Base-by-base conservation (phyloP, 1,140 invertebrate species). In the Drosophila pruinosa region DNA sequence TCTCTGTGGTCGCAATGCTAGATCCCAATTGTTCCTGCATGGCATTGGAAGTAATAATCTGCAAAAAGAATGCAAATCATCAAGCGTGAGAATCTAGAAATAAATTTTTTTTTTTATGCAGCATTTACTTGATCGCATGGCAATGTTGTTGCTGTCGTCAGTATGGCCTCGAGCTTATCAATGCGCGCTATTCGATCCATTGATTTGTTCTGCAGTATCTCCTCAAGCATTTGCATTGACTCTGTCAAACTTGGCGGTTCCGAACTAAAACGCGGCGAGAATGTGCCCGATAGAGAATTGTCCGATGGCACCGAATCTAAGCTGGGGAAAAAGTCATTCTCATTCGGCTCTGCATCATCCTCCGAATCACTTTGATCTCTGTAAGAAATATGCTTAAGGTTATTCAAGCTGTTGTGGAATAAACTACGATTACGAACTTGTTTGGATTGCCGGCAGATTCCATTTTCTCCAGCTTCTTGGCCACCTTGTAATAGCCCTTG, bases 401-500 rank as follows among this genome's bases (percentile, higher is more conserved):
- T 34, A 7, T 24, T 26, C 0, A 22, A 3, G 2, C 3, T 17
- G 8, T 53, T 14, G 0, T 17, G 6, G 4, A 24, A 12, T 22
- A 67, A 12, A 3, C 54, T 8, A 14, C 0, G 65, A 21, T 68
- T 54, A 65, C 19, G 43, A 89, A 93, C 90, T 91, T 94, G 70
- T 95, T 95, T 76, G 95, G 95, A 68, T 91, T 89, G 48, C 85
- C 19, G 93, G 94, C 80, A 93, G 93, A 96, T 92, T 97, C 96
- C 53, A 98, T 92, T 91, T 98, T 97, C 89, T 98, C 97, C 41
- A 98, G 91, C 91, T 98, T 98, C 76, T 96, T 96, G 0, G 97
- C 97, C 45, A 98, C 97, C 92, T 98, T 98, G 65, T 97, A 95
- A 68, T 96, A 98, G 7, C 96, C 96, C 92, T 97, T 97, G 0